phyloP scores from a whole-genome alignment of 1,140 invertebrate genomes.

The Neodiprion pinetum region DNA sequence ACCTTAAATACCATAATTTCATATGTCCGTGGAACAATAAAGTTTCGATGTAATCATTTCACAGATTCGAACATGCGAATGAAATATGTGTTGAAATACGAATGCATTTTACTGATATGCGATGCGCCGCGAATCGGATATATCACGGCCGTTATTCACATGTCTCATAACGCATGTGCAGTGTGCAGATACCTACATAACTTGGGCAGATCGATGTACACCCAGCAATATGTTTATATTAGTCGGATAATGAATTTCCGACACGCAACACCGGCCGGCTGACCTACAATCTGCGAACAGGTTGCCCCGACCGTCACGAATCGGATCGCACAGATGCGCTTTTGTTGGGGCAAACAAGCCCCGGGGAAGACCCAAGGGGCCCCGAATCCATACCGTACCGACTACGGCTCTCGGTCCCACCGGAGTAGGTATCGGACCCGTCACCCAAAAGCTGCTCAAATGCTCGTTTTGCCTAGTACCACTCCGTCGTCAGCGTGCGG shows the following conservation, averaged over 20 bases:
- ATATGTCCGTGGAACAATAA: no score
- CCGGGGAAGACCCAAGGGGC: slow-evolving; percentile 36
- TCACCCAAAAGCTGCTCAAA: slow-evolving; percentile 49
- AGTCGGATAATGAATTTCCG: slow-evolving; percentile 60
- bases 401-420: no score
- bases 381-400: slow-evolving; percentile 49
- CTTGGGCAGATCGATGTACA: no score
- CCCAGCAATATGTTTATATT: slow-evolving; percentile 62
- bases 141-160: no score
- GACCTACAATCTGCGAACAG: slow-evolving; percentile 43
- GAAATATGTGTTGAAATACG: no score
- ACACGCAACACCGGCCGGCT: slow-evolving; percentile 25
- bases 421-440: neutral
- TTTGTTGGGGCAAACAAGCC: slow-evolving; percentile 43
- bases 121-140: no score
- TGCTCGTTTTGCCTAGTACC: slow-evolving; percentile 46
- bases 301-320: slow-evolving; percentile 32
- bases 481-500: no score
- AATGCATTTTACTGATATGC: no score
- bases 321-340: slow-evolving; percentile 56
- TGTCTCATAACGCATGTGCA: neutral
- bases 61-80: no score
- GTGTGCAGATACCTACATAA: neutral
- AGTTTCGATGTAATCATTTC: no score
- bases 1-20: no score